A percentile compares a stretch with the other conserved stretches of the same genome.
Conservation (phyloP, 2,888 invertebrate species). For the Blastobasis lacticolella region DNA sequence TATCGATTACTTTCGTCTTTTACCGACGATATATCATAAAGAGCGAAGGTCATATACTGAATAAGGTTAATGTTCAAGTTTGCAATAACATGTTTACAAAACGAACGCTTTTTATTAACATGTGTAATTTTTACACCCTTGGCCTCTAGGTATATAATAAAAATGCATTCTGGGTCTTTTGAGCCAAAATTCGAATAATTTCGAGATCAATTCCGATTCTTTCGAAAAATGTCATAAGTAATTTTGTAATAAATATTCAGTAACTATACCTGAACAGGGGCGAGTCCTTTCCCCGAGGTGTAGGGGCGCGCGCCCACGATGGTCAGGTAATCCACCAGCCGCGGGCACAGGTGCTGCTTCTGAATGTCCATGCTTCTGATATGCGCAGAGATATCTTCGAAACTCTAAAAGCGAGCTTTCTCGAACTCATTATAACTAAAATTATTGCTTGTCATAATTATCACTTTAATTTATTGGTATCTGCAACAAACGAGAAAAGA, state of each 20-base stretch:
- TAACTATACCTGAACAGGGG: constrained; percentile 83
- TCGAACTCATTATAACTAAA: constrained; percentile 52
- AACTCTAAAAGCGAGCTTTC: constrained; percentile 28
- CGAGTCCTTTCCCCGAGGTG: constrained; percentile 76
- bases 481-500: constrained; percentile 29
- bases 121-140: no score
- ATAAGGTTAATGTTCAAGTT: no score
- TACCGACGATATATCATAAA: no score
- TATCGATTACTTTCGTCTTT: no score
- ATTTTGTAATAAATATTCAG: not conserved
- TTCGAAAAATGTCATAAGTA: no score
- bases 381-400: constrained; percentile 23
- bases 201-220: no score
- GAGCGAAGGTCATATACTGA: no score
- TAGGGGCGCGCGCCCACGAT: constrained; percentile 94
- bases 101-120: no score
- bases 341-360: constrained; percentile 87
- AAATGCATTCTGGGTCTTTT: no score
- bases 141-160: no score
- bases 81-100: no score
- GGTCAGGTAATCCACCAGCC: constrained; percentile 95
- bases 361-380: constrained; percentile 73
- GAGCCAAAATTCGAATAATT: no score
- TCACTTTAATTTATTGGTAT: constrained; percentile 34
- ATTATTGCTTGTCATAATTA: constrained; percentile 71